Base-by-base conservation (phyloP, 2,113 vertebrate species). In the Malurus cyaneus region DNA sequence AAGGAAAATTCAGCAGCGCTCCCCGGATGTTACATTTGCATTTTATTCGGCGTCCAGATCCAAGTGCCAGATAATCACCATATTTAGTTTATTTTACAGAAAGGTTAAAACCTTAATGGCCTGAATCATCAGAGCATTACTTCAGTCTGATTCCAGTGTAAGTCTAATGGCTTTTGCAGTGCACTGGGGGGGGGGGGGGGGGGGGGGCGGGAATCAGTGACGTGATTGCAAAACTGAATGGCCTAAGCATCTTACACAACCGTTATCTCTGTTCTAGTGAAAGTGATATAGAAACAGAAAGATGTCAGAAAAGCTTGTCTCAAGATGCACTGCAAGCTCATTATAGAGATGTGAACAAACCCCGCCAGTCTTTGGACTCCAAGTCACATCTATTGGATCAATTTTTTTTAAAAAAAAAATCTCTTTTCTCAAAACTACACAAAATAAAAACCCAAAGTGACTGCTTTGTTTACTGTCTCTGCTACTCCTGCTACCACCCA, bases 71-170 rank as follows among this genome's bases (percentile, higher is more conserved):
- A 97, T 96, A 96, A 96, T 97, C 94, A 89, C 61, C 61, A 74
- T 91, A 88, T 83, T 97, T 89, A 65, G 72, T 60, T 73, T 88
- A n/a, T 87, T 97, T 92, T 54, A 93, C 44, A 21, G 69, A 96
- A 93, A 84, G 86, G 92, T 92, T 92, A 95, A 97, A 97, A 94
- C 90, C 65, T 64, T 90, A 96, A 96, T 95, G 94, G 89, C 47
- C 83, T 95, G 88, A 95, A 95, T 89, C 95, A 97, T 87, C 94
- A 88, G 71, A 95, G 81, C 81, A 88, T 89, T 94, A 92, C 87
- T 89, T 86, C 62, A 88, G 53, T 85, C 86, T 92, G 77, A 96
- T 88, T 86, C 74, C 36, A 71, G 53, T 9, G 1, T 39, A 91
- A 95, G 70, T 86, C 78, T 84, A 87, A 89, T 69, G 80, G 80